phyloP scores from a whole-genome alignment of 2,888 invertebrate genomes.

The Orthosia incerta region DNA sequence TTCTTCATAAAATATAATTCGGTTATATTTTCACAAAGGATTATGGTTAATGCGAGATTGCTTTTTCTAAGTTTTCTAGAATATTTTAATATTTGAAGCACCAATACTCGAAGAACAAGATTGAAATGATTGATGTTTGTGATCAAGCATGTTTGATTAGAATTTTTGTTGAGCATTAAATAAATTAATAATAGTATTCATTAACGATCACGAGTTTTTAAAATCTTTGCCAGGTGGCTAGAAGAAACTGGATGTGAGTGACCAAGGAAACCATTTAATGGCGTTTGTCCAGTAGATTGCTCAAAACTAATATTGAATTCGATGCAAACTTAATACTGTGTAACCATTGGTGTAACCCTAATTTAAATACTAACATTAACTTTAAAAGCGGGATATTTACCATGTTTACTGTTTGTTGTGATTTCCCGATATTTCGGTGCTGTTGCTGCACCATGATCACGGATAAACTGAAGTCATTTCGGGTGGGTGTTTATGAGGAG shows the following conservation, averaged over 20 bases:
- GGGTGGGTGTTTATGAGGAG: too few relatives aligned
- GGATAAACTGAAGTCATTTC: too few relatives aligned
- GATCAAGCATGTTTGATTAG: conserved; percentile 11
- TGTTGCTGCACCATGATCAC: too few relatives aligned
- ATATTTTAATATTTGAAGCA: conserved; percentile 13
- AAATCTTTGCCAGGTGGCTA: background rate
- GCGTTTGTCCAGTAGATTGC: background rate
- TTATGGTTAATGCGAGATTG: conserved; percentile 17
- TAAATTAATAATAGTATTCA: conserved; percentile 1
- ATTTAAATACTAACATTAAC: too few relatives aligned
- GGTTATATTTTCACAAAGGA: conserved; percentile 33
- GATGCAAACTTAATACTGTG: too few relatives aligned
- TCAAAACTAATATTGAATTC: too few relatives aligned
- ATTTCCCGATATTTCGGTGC: too few relatives aligned
- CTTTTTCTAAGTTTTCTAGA: conserved; percentile 21
- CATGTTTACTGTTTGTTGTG: too few relatives aligned
- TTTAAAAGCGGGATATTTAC: too few relatives aligned
- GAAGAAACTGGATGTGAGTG: background rate
- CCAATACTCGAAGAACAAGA: conserved; percentile 6
- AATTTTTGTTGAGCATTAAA: background rate
- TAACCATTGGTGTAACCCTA: too few relatives aligned
- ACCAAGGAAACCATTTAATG: background rate
- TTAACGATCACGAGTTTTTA: background rate
- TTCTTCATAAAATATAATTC: conserved; percentile 21
- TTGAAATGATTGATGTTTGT: conserved; percentile 8